These are phyloP conservation scores for Cosmia trapezina DNA, from an alignment of 2,888 invertebrate genomes.

Conservation along the genomic window DNA sequence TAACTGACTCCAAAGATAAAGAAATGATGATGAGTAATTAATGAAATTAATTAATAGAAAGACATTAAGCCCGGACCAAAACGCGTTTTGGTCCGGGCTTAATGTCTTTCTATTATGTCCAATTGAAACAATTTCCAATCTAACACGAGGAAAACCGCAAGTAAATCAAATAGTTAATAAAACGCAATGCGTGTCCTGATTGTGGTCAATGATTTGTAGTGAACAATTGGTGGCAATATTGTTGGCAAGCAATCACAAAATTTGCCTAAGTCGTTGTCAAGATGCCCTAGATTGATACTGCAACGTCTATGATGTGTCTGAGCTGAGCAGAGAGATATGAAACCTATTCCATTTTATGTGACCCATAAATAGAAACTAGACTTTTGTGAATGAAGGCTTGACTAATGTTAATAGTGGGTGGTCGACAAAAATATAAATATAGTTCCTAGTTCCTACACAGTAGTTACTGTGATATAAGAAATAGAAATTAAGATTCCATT, in stretches of 20 bases:
- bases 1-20: no score
- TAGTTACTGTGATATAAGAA: not conserved
- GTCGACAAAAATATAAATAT: not conserved
- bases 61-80: no score
- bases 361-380: slow-evolving; percentile 13
- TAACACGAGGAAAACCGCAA: not conserved
- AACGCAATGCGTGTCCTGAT: slow-evolving; percentile 29
- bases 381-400: slow-evolving; percentile 24
- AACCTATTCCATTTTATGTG: slow-evolving; percentile 13
- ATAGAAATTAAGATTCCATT: not conserved
- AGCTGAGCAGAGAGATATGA: slow-evolving; percentile 26
- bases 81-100: no score
- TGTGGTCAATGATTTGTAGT: slow-evolving; percentile 22
- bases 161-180: slow-evolving; percentile 14
- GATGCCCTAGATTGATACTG: slow-evolving; percentile 50
- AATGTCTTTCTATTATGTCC: no score
- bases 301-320: slow-evolving; percentile 42
- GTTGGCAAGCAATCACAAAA: slow-evolving; percentile 30
- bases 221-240: slow-evolving; percentile 52
- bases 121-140: slow-evolving; percentile 3
- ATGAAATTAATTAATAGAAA: not conserved
- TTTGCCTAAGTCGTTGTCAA: slow-evolving; percentile 48
- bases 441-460: not conserved
- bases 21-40: not conserved
- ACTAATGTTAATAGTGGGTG: slow-evolving; percentile 6